Percentiles rank a stretch among this genome's conserved stretches.
Conservation (phyloP, 2,888 invertebrate species). For the Herminia tarsipennalis region DNA sequence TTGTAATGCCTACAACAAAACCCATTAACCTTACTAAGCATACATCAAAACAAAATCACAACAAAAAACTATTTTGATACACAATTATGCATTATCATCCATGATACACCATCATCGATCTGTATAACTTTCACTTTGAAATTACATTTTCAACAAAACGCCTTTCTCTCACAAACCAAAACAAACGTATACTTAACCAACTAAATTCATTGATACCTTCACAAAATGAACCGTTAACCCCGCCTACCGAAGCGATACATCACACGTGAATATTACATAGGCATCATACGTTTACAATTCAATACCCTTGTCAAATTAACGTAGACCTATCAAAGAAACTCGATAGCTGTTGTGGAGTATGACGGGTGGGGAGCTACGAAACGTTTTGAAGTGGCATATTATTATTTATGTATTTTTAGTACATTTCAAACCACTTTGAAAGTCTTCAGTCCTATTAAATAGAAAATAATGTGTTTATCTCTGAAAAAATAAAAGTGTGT, state of each 20-base stretch:
- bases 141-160: neutral
- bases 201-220: neutral
- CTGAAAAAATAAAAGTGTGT: too few relatives aligned
- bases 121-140: too few relatives aligned
- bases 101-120: too few relatives aligned
- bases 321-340: constrained; percentile 35
- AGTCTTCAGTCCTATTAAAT: too few relatives aligned
- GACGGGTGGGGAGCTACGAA: constrained; percentile 4
- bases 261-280: constrained; percentile 2
- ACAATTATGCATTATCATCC: too few relatives aligned
- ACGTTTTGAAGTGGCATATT: constrained; percentile 8
- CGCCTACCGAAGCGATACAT: constrained; percentile 10
- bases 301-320: constrained; percentile 44
- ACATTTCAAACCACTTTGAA: too few relatives aligned
- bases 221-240: neutral
- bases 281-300: constrained; percentile 31
- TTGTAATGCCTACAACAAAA: too few relatives aligned
- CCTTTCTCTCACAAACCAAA: neutral
- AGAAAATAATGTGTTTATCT: too few relatives aligned
- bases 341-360: constrained; percentile 32
- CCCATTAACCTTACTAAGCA: too few relatives aligned
- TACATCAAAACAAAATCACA: too few relatives aligned
- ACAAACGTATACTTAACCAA: neutral
- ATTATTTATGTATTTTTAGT: too few relatives aligned
- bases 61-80: too few relatives aligned